Evolutionary conservation across 1,140 invertebrate species (phyloP).

Genomic region (Sycobia sp.): DNA sequence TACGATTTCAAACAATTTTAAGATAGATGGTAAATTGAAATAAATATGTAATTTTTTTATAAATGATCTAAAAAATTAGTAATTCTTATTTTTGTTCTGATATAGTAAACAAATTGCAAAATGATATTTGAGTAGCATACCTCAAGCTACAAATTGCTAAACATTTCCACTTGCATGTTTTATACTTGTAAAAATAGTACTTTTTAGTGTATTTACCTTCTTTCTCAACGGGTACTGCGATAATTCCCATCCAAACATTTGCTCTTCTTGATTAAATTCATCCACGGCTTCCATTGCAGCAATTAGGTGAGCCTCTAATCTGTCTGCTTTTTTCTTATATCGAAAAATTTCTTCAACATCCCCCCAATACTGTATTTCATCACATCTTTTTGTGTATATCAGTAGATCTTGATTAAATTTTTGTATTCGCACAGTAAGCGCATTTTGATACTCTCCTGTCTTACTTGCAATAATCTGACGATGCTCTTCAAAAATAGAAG

Average conservation of each 20-base stretch:
- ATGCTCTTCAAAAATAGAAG: slow-evolving; percentile 81
- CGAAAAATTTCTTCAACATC: slow-evolving; percentile 84
- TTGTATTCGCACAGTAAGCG: slow-evolving; percentile 71
- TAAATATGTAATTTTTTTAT: background rate
- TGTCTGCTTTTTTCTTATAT: slow-evolving; percentile 81
- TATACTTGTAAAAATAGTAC: no score
- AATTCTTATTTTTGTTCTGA: no score
- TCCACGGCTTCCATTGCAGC: slow-evolving; percentile 82
- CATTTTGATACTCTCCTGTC: slow-evolving; percentile 84
- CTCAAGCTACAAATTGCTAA: no score
- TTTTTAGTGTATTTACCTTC: slow-evolving; percentile 62
- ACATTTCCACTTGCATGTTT: no score
- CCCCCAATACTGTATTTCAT: slow-evolving; percentile 87
- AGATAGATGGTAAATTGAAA: background rate
- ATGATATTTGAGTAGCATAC: no score
- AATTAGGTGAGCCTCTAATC: slow-evolving; percentile 71
- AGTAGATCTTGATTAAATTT: slow-evolving; percentile 83
- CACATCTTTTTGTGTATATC: slow-evolving; percentile 78
- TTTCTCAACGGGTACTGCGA: slow-evolving; percentile 88
- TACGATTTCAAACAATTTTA: background rate
- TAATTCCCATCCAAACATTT: slow-evolving; percentile 85
- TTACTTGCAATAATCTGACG: slow-evolving; percentile 80
- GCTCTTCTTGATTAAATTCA: slow-evolving; percentile 90
- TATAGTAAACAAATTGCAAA: no score
- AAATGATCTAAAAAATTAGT: background rate